Conservation (phyloP, 2,797 vertebrate genomes). For the Zenarchopterus dispar region DNA sequence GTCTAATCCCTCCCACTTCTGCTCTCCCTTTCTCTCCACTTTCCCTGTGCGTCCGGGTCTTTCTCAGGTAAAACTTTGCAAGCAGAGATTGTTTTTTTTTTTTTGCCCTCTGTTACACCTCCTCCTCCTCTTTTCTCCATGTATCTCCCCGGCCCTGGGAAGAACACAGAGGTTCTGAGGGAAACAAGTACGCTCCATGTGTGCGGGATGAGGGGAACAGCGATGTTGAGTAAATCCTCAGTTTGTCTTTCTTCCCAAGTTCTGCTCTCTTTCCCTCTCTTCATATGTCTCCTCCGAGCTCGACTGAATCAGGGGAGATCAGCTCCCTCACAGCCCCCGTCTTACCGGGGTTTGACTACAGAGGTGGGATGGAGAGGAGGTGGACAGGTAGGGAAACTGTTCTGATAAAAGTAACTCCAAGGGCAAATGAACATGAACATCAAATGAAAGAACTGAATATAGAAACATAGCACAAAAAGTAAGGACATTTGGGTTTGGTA, state of each 20-base stretch:
- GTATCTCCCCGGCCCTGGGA: slow-evolving; percentile 52
- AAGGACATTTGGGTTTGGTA: no score
- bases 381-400: slow-evolving; percentile 21
- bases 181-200: slow-evolving; percentile 50
- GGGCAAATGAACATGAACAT: slow-evolving; percentile 48
- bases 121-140: slow-evolving; percentile 6
- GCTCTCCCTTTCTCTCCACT: no score
- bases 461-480: no score
- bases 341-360: slow-evolving; percentile 71
- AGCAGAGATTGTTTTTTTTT: slow-evolving; percentile 44
- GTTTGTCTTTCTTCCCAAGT: slow-evolving; percentile 31
- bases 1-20: slow-evolving; percentile 44
- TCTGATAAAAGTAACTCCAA: slow-evolving; percentile 63
- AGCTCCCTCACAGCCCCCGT: slow-evolving; percentile 60
- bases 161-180: slow-evolving; percentile 68
- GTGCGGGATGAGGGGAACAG: slow-evolving; percentile 51
- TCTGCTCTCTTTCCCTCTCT: slow-evolving; percentile 14
- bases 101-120: slow-evolving; percentile 44
- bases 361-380: slow-evolving; percentile 44
- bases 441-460: slow-evolving; percentile 36
- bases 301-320: slow-evolving; percentile 72
- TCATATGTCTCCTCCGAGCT: slow-evolving; percentile 60
- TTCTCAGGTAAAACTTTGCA: slow-evolving; percentile 35
- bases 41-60: slow-evolving; percentile 1
- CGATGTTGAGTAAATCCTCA: slow-evolving; percentile 42